These are phyloP conservation scores for Eupsittula cactorum DNA, from an alignment of 2,113 vertebrate species.

Conservation along the genomic window DNA sequence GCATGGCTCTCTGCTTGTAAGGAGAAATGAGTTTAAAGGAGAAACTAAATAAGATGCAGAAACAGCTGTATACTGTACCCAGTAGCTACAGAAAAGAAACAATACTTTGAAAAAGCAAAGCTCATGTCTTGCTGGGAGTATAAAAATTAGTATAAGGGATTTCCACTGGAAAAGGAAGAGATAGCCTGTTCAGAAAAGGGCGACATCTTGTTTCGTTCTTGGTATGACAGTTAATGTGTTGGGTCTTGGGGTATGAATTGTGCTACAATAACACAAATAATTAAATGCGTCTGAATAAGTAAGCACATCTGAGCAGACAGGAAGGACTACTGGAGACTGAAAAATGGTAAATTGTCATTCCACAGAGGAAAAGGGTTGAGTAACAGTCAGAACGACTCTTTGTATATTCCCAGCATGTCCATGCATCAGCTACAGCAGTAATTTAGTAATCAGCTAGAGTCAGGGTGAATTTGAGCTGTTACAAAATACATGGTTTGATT, in stretches of 20 bases:
- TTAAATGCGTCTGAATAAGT: not conserved
- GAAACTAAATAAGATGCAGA: not conserved
- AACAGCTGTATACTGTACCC: not conserved
- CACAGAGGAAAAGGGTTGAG: not conserved
- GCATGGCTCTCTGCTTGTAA: not conserved
- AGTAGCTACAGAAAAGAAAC: not conserved
- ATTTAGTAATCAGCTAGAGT: constrained; percentile 49
- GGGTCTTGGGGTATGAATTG: not conserved
- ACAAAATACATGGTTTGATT: constrained; percentile 20
- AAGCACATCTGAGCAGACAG: not conserved
- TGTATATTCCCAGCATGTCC: constrained; percentile 22
- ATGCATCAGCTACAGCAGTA: not conserved
- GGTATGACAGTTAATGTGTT: not conserved
- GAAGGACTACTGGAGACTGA: not conserved
- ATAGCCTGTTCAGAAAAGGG: not conserved
- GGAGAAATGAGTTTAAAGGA: not conserved
- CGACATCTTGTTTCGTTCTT: not conserved
- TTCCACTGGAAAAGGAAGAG: not conserved
- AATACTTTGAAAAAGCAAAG: not conserved
- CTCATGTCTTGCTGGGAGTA: not conserved
- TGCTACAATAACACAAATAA: not conserved
- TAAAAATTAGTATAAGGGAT: not conserved
- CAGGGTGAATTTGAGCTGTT: constrained; percentile 31
- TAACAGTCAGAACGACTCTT: not conserved
- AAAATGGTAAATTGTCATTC: constrained; percentile 18